Conservation (phyloP, 2,113 vertebrate genomes). For the Myotis yumanensis region DNA sequence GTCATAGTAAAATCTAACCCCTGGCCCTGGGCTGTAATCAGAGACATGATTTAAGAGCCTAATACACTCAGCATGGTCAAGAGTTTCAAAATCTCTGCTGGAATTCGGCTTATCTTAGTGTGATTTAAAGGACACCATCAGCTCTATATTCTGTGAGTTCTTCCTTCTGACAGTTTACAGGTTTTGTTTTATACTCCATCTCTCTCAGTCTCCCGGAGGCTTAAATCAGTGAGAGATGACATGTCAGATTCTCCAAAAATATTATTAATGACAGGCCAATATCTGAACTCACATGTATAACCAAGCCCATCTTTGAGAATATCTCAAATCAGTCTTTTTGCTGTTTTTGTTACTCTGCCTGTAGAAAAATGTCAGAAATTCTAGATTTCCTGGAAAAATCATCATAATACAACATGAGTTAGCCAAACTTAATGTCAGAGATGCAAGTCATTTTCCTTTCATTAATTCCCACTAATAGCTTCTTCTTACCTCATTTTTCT, state of each 20-base stretch:
- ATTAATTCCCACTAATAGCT: background rate
- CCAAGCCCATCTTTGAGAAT: background rate
- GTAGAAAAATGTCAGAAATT: background rate
- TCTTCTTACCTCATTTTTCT: background rate
- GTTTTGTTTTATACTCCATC: conserved; percentile 63
- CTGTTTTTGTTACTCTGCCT: background rate
- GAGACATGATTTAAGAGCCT: conserved; percentile 42
- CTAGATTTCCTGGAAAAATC: background rate
- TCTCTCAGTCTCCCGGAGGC: conserved; percentile 65
- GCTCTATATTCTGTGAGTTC: conserved; percentile 33
- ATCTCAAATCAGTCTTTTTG: background rate
- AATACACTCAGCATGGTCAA: conserved; percentile 2
- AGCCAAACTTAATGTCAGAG: background rate
- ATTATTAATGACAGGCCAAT: conserved; percentile 75
- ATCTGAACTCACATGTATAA: conserved; percentile 35
- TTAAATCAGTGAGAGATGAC: conserved; percentile 58
- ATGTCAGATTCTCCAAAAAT: conserved; percentile 72
- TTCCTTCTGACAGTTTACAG: conserved; percentile 59
- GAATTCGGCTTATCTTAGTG: background rate
- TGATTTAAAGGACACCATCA: background rate
- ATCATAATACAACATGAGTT: background rate
- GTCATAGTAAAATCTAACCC: conserved; percentile 51
- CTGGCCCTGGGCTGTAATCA: background rate
- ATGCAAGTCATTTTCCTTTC: background rate
- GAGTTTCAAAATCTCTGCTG: background rate